Percentiles rank a stretch among this genome's conserved stretches.
Conservation (phyloP, 2,113 vertebrate species). For the Ailuropoda melanoleuca region DNA sequence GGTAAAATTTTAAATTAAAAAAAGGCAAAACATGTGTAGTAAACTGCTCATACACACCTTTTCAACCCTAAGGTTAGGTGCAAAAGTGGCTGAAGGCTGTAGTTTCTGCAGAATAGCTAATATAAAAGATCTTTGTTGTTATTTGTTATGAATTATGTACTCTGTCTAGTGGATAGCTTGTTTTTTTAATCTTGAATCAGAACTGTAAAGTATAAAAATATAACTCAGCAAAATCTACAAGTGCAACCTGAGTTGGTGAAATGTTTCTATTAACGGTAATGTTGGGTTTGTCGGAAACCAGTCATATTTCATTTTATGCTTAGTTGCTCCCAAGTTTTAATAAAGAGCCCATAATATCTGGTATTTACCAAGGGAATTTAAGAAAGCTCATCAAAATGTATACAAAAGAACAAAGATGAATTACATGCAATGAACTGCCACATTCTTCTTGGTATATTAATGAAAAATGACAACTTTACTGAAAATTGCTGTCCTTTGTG, state of each 20-base stretch:
- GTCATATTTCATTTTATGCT: conserved; percentile 72
- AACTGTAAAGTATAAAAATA: conserved; percentile 29
- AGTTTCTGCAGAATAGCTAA: not conserved
- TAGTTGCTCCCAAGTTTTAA: conserved; percentile 59
- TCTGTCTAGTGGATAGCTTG: not conserved
- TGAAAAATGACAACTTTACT: conserved; percentile 58
- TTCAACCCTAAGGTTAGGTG: not conserved
- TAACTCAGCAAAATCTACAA: conserved; percentile 41
- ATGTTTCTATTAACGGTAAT: not conserved
- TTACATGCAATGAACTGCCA: conserved; percentile 31
- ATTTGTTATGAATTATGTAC: not conserved
- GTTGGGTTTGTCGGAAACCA: not conserved
- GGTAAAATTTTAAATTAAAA: not conserved
- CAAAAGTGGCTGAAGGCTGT: not conserved
- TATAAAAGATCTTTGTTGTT: not conserved
- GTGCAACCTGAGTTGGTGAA: not conserved
- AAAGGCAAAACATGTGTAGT: not conserved
- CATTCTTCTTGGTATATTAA: conserved; percentile 37
- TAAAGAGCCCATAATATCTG: conserved; percentile 54
- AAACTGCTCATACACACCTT: not conserved
- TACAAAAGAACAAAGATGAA: conserved; percentile 54
- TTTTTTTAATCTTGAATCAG: not conserved
- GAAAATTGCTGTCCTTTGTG: conserved; percentile 34
- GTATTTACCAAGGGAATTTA: conserved; percentile 56
- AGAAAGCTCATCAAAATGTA: conserved; percentile 60